Base-by-base conservation (phyloP, 2,888 invertebrate species). In the Drosophila villosipedis region DNA sequence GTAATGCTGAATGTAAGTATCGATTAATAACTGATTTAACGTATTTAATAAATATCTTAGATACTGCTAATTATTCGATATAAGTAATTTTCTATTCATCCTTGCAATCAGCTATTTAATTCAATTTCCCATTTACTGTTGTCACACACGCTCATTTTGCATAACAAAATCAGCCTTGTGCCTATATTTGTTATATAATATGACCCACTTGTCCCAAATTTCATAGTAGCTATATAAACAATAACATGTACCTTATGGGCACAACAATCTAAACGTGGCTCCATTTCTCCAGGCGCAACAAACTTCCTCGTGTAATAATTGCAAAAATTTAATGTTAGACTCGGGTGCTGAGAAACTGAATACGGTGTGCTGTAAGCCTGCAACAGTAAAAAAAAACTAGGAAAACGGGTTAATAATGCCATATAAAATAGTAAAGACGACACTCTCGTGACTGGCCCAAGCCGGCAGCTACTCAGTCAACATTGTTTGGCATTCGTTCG, bases 371-470 rank as follows among this genome's bases (percentile, higher is more conserved):
- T 74, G 62, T 35, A n/a, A 64, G 59, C 64, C 77, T 54, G 63
- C 54, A 50, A 68, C 50, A 83, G 61, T 68, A 65, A 67, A 76
- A 85, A 28, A 67, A 76, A 85, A 90, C 76, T 87, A 90, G 86
- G 86, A 87, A 87, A 87, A 87, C 87, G 88, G 91, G 87, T 87
- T 91, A 89, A 87, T 87, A 90, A 90, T 87, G 91, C 90, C 88
- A 87, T 90, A 86, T 86, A 78, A 82, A 68, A 71, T 53, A 74
- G 71, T 82, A 90, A 89, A 87, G 91, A 90, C 91, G 87, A 90
- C 86, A 87, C 91, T 89, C 82, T 87, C 86, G 86, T 87, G 89
- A 87, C 86, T 90, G 65, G 87, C 84, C 73, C 35, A 74, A 54
- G 84, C 74, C 74, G 55, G 37, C 77, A 64, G 65, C 83, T 58